These are phyloP conservation scores for Pyrgus malvae DNA, from an alignment of 2,888 invertebrate genomes.

Conservation along the genomic window DNA sequence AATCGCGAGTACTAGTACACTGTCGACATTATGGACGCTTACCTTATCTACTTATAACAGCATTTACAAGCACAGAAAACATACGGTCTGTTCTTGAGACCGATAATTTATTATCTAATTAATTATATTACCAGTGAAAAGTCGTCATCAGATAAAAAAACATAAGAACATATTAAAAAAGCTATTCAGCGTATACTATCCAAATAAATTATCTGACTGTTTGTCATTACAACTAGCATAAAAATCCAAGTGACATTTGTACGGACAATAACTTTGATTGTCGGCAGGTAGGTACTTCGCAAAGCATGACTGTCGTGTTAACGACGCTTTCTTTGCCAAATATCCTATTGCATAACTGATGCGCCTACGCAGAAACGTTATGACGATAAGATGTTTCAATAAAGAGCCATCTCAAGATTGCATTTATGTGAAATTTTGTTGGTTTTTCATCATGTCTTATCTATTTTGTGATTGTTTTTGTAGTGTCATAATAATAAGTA, in stretches of 20 bases:
- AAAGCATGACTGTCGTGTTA: conserved; percentile 39
- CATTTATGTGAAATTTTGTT: neutral
- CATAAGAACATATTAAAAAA: neutral
- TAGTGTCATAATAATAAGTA: too few relatives aligned
- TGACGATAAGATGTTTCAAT: conserved; percentile 1
- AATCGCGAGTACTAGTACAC: too few relatives aligned
- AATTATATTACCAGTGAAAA: too few relatives aligned
- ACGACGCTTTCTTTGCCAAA: conserved; percentile 50
- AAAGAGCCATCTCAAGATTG: neutral
- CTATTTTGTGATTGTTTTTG: too few relatives aligned
- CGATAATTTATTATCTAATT: too few relatives aligned
- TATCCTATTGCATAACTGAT: conserved; percentile 45
- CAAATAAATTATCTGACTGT: neutral
- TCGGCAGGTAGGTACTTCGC: neutral
- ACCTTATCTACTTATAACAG: too few relatives aligned
- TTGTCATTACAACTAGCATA: neutral
- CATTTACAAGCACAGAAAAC: too few relatives aligned
- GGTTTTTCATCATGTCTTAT: neutral
- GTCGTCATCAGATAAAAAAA: too few relatives aligned
- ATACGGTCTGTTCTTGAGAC: too few relatives aligned
- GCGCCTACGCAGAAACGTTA: conserved; percentile 16
- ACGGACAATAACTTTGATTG: conserved; percentile 11
- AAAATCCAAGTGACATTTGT: conserved; percentile 9
- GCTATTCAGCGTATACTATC: neutral
- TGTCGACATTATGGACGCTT: too few relatives aligned